Evolutionary conservation across 1,140 invertebrate species (phyloP).

Genomic region (Camponotus floridanus): DNA sequence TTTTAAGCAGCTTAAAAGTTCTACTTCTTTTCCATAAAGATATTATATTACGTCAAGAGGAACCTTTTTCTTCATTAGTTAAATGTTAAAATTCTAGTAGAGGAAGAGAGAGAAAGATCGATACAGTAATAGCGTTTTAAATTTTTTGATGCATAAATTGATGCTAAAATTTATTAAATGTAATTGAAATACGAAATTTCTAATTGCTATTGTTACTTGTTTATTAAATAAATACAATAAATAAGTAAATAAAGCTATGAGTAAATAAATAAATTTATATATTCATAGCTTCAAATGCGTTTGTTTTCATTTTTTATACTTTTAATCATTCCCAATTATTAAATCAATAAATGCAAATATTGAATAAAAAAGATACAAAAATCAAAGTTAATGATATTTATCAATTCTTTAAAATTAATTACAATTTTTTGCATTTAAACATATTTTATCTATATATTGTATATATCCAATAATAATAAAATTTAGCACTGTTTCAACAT

Average conservation of each 20-base stretch:
- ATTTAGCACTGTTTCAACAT: neutral
- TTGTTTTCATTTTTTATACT: neutral
- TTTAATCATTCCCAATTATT: conserved; percentile 13
- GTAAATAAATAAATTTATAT: too few species aligned
- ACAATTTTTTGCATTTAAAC: neutral
- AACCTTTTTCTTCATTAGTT: too few species aligned
- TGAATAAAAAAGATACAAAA: neutral
- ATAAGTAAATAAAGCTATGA: neutral
- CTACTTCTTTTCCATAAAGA: too few species aligned
- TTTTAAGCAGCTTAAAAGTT: neutral
- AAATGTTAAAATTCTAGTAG: too few species aligned
- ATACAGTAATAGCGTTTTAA: too few species aligned
- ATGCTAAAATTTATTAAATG: too few species aligned
- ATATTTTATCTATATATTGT: neutral
- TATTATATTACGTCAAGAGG: too few species aligned
- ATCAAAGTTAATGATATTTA: neutral
- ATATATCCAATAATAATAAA: neutral
- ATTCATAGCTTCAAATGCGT: too few species aligned
- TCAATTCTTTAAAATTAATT: neutral
- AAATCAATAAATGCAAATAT: neutral
- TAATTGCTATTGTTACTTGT: neutral
- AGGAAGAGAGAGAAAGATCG: too few species aligned
- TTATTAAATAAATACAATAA: neutral
- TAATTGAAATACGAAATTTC: neutral
- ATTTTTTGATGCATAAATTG: too few species aligned